These are phyloP conservation scores for Drosophila kambysellisi DNA, from an alignment of 2,888 invertebrate species.

Conservation along the genomic window DNA sequence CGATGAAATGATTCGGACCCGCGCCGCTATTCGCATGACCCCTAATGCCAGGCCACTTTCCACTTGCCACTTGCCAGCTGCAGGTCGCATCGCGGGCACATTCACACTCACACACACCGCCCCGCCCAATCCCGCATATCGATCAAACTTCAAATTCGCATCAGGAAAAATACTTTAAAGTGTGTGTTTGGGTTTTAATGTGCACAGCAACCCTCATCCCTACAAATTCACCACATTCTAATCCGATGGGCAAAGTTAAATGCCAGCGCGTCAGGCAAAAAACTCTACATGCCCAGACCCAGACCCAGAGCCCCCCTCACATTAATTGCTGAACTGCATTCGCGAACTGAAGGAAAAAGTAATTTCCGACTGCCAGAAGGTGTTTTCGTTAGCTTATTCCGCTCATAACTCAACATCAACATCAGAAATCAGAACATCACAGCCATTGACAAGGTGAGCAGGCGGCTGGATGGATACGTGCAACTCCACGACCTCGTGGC, in stretches of 20 bases:
- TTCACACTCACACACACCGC: conserved; percentile 16
- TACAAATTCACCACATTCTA: conserved; percentile 52
- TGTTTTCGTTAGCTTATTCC: conserved; percentile 30
- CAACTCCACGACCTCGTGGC: conserved; percentile 34
- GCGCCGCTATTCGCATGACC: conserved; percentile 59
- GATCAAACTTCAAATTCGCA: conserved; percentile 84
- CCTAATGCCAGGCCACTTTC: conserved; percentile 63
- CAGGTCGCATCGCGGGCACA: conserved; percentile 35
- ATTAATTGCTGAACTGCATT: conserved; percentile 65
- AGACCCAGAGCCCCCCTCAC: conserved; percentile 3
- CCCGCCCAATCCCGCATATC: conserved; percentile 75
- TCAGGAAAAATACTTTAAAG: conserved; percentile 74
- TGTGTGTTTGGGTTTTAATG: conserved; percentile 59
- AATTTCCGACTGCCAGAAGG: conserved; percentile 67
- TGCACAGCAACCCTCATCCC: background rate
- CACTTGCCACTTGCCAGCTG: conserved; percentile 11
- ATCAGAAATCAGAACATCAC: conserved; percentile 29
- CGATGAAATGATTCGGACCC: conserved; percentile 67
- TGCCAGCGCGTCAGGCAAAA: conserved; percentile 14
- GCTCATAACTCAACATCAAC: conserved; percentile 62
- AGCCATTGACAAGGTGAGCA: conserved; percentile 39
- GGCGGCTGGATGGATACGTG: background rate
- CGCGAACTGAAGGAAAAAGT: conserved; percentile 63
- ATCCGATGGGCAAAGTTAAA: conserved; percentile 61
- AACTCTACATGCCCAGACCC: background rate